Base-by-base conservation (phyloP, 2,888 invertebrate species). In the Loripinus fragilis region DNA sequence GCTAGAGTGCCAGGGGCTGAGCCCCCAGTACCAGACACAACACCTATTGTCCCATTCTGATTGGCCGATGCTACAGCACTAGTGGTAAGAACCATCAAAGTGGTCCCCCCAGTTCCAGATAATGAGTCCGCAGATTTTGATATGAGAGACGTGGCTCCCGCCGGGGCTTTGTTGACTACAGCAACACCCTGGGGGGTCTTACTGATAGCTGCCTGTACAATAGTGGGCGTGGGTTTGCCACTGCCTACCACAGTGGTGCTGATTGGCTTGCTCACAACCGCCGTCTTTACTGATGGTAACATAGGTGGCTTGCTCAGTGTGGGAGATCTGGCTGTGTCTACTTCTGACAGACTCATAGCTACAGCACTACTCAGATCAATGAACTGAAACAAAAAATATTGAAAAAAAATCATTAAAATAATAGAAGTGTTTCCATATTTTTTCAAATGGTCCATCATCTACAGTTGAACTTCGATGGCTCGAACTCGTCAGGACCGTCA, bases 291-390 rank as follows among this genome's bases (percentile, higher is more conserved):
- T 41, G 85, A 67, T 71, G 74, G 83, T 30, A 75, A 70, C 42
- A 64, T 72, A 23, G 71, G 64, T 33, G 86, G 74, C 75, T 83
- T 80, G 68, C 83, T 85, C 23, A 75, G 67, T 10, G 74, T 45
- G 12, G 75, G 65, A 48, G 80, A 60, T 17, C 79, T 78, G 15
- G 83, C 68, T 67, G 80, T 83, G 68, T 85, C 79, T 30, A 69
- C 80, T n/a, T 90, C 88, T 66, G 87, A 74, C 71, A 91, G 90
- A 73, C 90, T 87, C 85, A 88, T 83, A 71, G 89, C 88, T 12
- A 90, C 88, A 71, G 90, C 90, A 87, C 89, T 88, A 78, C 90
- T 89, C 25, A 91, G 81, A 77, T 91, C 91, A 76, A 89, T 88
- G 74, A 91, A 91, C 91, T 91, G 88, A 55, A 88, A 86, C 38